A percentile compares a stretch with the other conserved stretches of the same genome.
These are phyloP conservation scores for Polypedilum pembai DNA, from an alignment of 1,140 invertebrate genomes.

Conservation along the genomic window DNA sequence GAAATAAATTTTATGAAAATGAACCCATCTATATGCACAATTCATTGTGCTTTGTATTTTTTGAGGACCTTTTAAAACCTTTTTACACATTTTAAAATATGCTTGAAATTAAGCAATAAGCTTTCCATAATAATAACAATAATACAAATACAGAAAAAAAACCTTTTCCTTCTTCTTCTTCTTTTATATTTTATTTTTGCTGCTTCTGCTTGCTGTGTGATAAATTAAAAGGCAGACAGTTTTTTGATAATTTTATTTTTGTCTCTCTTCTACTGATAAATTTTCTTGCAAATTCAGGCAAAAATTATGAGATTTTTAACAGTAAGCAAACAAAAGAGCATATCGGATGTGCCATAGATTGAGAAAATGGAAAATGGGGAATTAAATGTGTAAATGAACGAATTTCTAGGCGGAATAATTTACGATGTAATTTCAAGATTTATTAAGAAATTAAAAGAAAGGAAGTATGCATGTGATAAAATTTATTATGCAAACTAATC, in stretches of 20 bases:
- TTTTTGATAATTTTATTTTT: neutral
- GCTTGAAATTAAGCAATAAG: constrained; percentile 25
- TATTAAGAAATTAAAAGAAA: constrained; percentile 14
- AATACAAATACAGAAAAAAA: constrained; percentile 6
- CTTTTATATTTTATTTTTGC: neutral
- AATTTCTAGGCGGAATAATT: neutral
- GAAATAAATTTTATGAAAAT: constrained; percentile 26
- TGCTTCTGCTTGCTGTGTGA: neutral
- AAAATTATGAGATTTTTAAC: no score
- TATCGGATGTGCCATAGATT: neutral
- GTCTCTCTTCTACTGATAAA: neutral
- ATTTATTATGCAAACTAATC: neutral
- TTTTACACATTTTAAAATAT: constrained; percentile 23
- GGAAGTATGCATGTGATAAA: neutral
- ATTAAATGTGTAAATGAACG: neutral
- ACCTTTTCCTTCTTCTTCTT: constrained; percentile 1
- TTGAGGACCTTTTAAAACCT: constrained; percentile 26
- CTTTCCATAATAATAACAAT: constrained; percentile 4
- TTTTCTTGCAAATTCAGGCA: neutral
- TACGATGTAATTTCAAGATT: constrained; percentile 5
- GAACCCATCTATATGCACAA: constrained; percentile 28
- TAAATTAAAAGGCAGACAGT: constrained; percentile 13
- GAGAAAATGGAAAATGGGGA: neutral
- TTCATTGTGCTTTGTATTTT: constrained; percentile 13
- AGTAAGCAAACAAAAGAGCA: no score